phyloP scores from a whole-genome alignment of 2,113 vertebrate species.

The Psittacula cyanocephala region DNA sequence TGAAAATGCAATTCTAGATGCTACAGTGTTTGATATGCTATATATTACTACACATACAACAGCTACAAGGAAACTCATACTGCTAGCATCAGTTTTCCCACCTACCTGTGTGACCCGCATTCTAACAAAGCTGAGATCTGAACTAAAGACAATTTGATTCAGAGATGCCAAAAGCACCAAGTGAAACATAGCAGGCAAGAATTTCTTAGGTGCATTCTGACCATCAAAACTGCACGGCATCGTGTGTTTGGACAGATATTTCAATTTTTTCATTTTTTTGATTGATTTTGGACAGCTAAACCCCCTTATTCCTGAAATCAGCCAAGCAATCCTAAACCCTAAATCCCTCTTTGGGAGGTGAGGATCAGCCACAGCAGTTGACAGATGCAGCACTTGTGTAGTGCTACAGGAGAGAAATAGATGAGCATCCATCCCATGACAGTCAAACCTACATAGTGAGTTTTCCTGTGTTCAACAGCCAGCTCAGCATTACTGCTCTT shows the following conservation, averaged over 20 bases:
- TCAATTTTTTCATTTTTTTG: neutral
- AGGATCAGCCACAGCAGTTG: neutral
- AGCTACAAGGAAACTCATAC: neutral
- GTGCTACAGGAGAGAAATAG: neutral
- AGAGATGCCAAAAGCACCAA: neutral
- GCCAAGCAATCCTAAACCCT: neutral
- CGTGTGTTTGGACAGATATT: neutral
- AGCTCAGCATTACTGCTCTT: neutral
- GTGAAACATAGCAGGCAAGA: neutral
- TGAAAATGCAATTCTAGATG: neutral
- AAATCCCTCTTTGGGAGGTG: neutral
- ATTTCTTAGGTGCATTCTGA: neutral
- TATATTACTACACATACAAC: neutral
- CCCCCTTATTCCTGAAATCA: neutral
- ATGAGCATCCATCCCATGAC: neutral
- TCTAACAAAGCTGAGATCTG: neutral
- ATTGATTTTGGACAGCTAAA: neutral
- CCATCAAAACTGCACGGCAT: neutral
- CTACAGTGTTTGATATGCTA: fast-evolving
- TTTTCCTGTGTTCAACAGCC: neutral
- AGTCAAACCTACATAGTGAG: neutral
- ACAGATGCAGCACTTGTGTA: neutral
- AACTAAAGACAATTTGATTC: neutral
- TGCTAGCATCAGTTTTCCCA: neutral
- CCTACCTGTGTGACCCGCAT: neutral